A percentile compares a stretch with the other conserved stretches of the same genome.
Conservation (phyloP, 2,888 invertebrate genomes). For the Patella ulyssiponensis region DNA sequence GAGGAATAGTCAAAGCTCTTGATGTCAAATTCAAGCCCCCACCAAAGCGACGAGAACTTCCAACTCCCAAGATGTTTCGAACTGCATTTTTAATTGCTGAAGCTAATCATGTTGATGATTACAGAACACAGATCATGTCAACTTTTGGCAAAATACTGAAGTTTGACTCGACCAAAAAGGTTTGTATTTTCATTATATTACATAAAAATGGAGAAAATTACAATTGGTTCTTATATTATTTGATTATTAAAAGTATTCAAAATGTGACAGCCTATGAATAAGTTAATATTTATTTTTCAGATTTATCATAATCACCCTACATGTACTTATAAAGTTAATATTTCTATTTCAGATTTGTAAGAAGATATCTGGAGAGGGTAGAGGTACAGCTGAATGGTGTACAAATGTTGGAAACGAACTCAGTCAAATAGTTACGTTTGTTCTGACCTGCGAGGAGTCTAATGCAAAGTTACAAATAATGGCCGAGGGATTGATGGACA, state of each 20-base stretch:
- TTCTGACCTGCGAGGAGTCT: background rate
- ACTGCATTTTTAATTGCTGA: background rate
- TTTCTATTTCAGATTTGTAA: background rate
- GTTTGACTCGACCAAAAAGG: background rate
- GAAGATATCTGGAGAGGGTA: background rate
- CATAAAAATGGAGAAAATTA: too few species aligned
- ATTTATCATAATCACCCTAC: too few species aligned
- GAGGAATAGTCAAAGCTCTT: background rate
- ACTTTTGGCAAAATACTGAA: background rate
- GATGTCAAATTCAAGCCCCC: background rate
- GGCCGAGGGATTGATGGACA: background rate
- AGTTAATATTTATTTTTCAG: too few species aligned
- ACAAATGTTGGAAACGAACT: background rate
- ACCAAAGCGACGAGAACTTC: background rate
- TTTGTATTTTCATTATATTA: background rate
- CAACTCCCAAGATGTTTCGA: background rate
- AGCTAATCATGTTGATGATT: background rate
- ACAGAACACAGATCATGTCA: background rate
- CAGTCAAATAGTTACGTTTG: background rate
- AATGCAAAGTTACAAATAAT: background rate
- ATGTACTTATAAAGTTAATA: background rate
- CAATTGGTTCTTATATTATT: too few species aligned
- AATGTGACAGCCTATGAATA: too few species aligned
- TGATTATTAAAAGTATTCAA: background rate
- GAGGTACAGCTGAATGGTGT: slow-evolving; percentile 1